These are phyloP conservation scores for Heterodera carotae DNA, from an alignment of 1,140 invertebrate species.

Conservation along the genomic window DNA sequence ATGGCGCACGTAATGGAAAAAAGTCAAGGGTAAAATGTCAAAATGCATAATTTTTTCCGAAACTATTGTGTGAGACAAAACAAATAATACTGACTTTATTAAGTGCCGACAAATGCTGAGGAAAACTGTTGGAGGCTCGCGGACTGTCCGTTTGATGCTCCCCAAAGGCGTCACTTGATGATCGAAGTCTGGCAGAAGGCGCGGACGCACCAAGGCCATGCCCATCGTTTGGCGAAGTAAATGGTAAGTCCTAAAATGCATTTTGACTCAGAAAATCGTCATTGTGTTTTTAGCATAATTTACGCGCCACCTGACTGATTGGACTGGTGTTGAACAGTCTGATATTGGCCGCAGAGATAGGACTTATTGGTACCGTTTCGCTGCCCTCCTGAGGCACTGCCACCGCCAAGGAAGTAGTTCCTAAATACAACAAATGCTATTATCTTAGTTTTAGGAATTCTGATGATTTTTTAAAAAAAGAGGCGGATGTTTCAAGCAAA, in stretches of 20 bases:
- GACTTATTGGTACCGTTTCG: constrained; percentile 32
- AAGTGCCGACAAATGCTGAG: constrained; percentile 35
- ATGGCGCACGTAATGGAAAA: too few species aligned
- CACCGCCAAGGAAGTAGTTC: constrained; percentile 12
- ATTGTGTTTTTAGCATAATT: background rate
- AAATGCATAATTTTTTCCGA: too few species aligned
- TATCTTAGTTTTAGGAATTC: background rate
- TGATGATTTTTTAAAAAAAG: background rate
- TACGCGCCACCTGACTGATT: constrained; percentile 25
- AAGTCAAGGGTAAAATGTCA: too few species aligned
- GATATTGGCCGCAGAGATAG: constrained; percentile 30
- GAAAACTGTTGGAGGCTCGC: constrained; percentile 38
- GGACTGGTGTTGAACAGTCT: constrained; percentile 44
- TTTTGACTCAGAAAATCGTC: constrained; percentile 8
- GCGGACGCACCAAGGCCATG: constrained; percentile 11
- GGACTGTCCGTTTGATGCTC: constrained; percentile 27
- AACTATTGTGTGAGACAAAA: background rate
- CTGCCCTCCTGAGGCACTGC: constrained; percentile 38
- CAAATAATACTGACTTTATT: constrained; percentile 15
- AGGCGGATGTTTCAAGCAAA: too few species aligned
- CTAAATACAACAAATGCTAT: background rate
- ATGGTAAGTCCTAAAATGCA: constrained; percentile 37
- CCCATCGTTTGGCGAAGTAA: constrained; percentile 28
- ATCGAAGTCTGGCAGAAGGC: constrained; percentile 17
- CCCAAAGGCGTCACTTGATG: constrained; percentile 14